phyloP scores from a whole-genome alignment of 2,797 vertebrate genomes.

The Urophycis tenuis region DNA sequence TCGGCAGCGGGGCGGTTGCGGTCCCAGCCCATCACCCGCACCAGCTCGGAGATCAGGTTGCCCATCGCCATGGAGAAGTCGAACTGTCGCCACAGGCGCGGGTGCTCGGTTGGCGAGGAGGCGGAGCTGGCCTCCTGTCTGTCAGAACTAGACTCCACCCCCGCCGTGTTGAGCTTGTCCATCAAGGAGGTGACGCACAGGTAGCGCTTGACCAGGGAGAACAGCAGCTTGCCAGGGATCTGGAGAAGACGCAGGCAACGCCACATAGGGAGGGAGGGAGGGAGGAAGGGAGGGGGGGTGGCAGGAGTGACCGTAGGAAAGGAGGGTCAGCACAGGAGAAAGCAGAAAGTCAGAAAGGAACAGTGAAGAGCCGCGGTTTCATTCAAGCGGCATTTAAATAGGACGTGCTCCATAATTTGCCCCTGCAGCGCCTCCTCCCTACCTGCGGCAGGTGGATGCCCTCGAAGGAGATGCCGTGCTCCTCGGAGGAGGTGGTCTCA shows the following conservation, averaged over 20 bases:
- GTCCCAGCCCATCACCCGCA: constrained; percentile 88
- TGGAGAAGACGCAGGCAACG: constrained; percentile 38
- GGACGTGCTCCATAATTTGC: too few relatives aligned
- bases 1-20: constrained; percentile 61
- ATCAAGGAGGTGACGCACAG: constrained; percentile 86
- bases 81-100: constrained; percentile 76
- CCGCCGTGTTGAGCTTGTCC: constrained; percentile 79
- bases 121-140: constrained; percentile 56
- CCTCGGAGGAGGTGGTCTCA: constrained; percentile 84
- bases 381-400: not conserved
- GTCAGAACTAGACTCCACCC: constrained; percentile 64
- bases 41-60: constrained; percentile 86
- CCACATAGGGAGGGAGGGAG: not conserved
- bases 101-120: constrained; percentile 59
- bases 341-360: not conserved
- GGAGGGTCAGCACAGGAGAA: not conserved
- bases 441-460: constrained; percentile 92
- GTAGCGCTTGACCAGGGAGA: constrained; percentile 88
- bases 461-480: constrained; percentile 87
- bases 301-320: not conserved
- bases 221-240: constrained; percentile 93
- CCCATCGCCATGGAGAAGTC: constrained; percentile 95
- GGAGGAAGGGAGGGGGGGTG: not conserved
- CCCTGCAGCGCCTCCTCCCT: constrained; percentile 7
- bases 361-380: not conserved